Conservation (phyloP, 2,797 vertebrate genomes). For the Emys orbicularis region DNA sequence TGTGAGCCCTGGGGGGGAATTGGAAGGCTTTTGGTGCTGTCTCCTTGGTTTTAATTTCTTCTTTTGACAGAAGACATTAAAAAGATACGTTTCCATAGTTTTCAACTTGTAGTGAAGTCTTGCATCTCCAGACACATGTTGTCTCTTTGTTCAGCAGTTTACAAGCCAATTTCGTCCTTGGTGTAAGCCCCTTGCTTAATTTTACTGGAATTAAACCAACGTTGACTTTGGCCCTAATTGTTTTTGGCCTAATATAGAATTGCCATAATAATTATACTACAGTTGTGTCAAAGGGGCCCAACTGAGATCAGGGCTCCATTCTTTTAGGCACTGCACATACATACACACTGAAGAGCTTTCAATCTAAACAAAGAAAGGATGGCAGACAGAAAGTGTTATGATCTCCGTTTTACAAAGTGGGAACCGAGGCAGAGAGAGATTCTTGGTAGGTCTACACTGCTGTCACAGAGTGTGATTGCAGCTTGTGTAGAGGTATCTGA, state of each 20-base stretch:
- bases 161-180: not conserved
- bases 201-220: not conserved
- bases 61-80: not conserved
- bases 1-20: not conserved
- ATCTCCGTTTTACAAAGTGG: not conserved
- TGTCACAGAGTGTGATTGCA: not conserved
- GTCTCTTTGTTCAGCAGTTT: not conserved
- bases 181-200: not conserved
- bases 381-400: not conserved
- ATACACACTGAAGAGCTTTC: not conserved
- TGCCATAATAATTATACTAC: not conserved
- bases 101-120: not conserved
- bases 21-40: not conserved
- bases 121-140: not conserved
- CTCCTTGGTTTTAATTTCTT: not conserved
- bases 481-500: not conserved
- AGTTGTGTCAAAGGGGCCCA: not conserved
- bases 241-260: not conserved
- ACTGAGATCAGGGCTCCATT: not conserved
- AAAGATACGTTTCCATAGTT: not conserved
- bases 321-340: not conserved
- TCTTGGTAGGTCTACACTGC: not conserved
- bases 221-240: not conserved
- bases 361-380: rapidly evolving
- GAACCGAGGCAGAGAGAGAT: not conserved